Base-by-base conservation (phyloP, 2,888 invertebrate species). In the Drepanosiphum platanoidis region DNA sequence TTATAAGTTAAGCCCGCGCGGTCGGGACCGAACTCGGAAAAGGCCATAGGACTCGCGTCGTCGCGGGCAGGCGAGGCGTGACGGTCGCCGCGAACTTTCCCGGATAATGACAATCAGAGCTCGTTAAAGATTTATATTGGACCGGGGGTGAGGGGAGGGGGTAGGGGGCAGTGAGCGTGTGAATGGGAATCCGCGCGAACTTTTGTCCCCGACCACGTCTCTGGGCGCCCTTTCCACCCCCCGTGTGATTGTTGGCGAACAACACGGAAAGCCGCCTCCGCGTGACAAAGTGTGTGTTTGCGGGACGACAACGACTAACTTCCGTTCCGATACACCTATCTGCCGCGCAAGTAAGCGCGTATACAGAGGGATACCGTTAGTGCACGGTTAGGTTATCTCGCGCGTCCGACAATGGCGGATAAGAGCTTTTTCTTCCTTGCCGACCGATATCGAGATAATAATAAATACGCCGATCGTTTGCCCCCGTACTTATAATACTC, bases 51-150 rank as follows among this genome's bases (percentile, higher is more conserved):
- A 46, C 72, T 61, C 30, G 70, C 80, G 36, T 30, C 70, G 81
- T 39, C 71, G n/a, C 15, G n/a, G n/a, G n/a, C n/a, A n/a, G n/a
- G n/a, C 15, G n/a, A 42, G 74, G 74, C 83, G 83, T 83, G 74
- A 32, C 70, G 72, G 72, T 7, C 9, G 30, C 34, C 46, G 0
- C 36, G 84, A 84, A 84, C 84, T 84, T 77, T 84, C 58, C n/a
- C 36, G 32, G 75, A 83, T 75, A 83, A 83, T 75, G 83, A 84
- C 84, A 84, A 75, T 77, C 68, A 77, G 77, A 68, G 84, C 84
- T 84, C 84, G 84, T 84, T 84, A 75, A 84, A 84, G 84, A 84
- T 84, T 84, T 84, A 84, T 84, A 75, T 77, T 46, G n/a, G 15
- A 32, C 39, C n/a, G 71, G 71, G 9, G 83, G 15, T 36, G 75